Base-by-base conservation (phyloP, 2,797 vertebrate genomes). In the Tokudaia tokunoshimensis region DNA sequence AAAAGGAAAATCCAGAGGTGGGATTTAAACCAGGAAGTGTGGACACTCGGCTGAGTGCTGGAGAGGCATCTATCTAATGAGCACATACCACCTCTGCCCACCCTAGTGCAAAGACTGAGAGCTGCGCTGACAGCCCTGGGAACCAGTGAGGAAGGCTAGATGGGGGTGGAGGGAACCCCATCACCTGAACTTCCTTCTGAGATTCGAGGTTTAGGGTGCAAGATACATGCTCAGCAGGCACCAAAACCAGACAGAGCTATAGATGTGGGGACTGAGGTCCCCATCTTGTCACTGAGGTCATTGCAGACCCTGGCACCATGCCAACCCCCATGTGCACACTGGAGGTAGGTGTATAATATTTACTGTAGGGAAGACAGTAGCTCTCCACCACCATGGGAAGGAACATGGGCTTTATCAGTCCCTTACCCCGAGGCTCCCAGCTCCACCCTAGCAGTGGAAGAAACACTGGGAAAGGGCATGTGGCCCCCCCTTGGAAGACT, bases 101-200 rank as follows among this genome's bases (percentile, higher is more conserved):
- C 80, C 97, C 78, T 98, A 98, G 98, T 98, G 98, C 98, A 98
- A 97, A 89, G 96, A 74, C 86, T 2, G 13, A 37, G 70, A 22
- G 83, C 19, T 12, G 17, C 26, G 67, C 74, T 67, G 72, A 37
- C 50, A 96, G 91, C 87, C 89, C 94, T 15, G 52, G 94, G 65
- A 89, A 89, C 55, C 47, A 79, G 80, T 34, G 72, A 88, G 80
- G 89, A 95, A 47, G 92, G 20, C 57, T 59, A 59, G 92, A 83
- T 76, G 57, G 19, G 57, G 55, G 57, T 59, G 57, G 57, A 59
- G 57, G 57, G 92, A 83, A 52, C 72, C 94, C 91, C 34, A 20
- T 63, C 94, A 20, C 29, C 34, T 1, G 20, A n/a, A 19, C 81
- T 80, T 95, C 95, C 93, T 96, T 92, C 88, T 50, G 78, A 92